Base-by-base conservation (phyloP, 1,140 invertebrate species). In the Drosophila mauritiana region DNA sequence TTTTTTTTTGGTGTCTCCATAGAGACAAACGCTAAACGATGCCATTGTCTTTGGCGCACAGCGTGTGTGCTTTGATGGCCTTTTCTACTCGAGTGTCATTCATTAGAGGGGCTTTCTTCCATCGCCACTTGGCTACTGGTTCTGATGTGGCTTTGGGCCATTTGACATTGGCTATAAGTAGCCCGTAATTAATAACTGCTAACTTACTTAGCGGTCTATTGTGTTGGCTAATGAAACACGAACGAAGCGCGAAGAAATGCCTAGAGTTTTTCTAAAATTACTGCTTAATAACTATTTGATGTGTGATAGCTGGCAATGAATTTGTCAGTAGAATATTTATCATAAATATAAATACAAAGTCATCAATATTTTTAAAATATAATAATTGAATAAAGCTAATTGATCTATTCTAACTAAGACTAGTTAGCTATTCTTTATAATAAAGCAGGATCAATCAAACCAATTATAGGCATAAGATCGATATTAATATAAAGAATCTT, bases 181-280 rank as follows among this genome's bases (percentile, higher is more conserved):
- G 55, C 57, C 52, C 70, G 49, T 63, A 83, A 88, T 88, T 79
- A 89, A 86, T 86, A 89, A 76, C 79, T 79, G 75, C 73, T 83
- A 89, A 88, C 79, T 88, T 64, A 89, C 79, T 83, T 82, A 83
- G 72, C 39, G 65, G 17, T 34, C 31, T 45, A 86, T 86, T 85
- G 82, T 79, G 34, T 46, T 70, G 27, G 8, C 83, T 86, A 86
- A 86, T 86, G 83, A 83, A 86, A 77, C 79, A 45, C 83, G 42
- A 77, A 57, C 58, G 72, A 58, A 52, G 58, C 73, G 67, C 67
- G 45, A 68, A 78, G 67, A 54, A 68, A 55, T 22, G 31, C 15
- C n/a, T 39, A 4, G 7, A 10, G 20, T 22, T 27, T 45, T 12
- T 17, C 17, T 17, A 17, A 17, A 17, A 17, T 17, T 17, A 17